These are phyloP conservation scores for Proales similis DNA, from an alignment of 1,140 invertebrate species.

Conservation along the genomic window DNA sequence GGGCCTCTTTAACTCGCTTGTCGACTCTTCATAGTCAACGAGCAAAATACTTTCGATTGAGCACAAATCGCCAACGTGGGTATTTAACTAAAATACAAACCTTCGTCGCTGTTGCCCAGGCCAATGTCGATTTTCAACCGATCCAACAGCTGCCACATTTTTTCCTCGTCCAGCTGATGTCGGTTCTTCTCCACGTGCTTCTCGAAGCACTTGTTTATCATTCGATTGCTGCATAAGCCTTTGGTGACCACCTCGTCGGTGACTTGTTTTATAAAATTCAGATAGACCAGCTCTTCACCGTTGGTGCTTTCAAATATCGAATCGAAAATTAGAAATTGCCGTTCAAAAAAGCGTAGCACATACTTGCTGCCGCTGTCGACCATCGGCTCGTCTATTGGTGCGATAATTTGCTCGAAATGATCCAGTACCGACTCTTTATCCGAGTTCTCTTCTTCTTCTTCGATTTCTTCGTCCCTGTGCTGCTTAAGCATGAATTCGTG, in stretches of 20 bases:
- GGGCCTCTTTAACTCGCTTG: too few relatives aligned
- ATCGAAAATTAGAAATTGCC: too few relatives aligned
- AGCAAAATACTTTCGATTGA: too few relatives aligned
- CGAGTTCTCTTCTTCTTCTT: too few relatives aligned
- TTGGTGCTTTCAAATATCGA: too few relatives aligned
- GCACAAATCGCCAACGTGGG: conserved; percentile 7
- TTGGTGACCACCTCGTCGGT: conserved; percentile 10
- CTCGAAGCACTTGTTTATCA: conserved; percentile 32
- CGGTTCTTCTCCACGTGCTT: conserved; percentile 12
- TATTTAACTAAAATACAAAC: conserved; percentile 23
- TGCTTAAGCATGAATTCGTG: too few relatives aligned
- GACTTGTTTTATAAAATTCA: conserved; percentile 31
- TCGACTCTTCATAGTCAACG: too few relatives aligned
- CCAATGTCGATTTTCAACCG: conserved; percentile 2
- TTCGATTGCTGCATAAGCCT: conserved; percentile 18
- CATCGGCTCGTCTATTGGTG: too few relatives aligned
- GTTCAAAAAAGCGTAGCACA: too few relatives aligned
- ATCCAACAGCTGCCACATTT: conserved; percentile 14
- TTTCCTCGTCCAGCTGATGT: conserved; percentile 24
- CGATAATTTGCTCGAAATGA: too few relatives aligned
- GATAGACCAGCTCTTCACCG: conserved; percentile 26
- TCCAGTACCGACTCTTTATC: too few relatives aligned
- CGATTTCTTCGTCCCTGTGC: not conserved
- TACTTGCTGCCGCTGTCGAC: too few relatives aligned
- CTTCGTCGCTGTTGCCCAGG: conserved; percentile 3